Base-by-base conservation (phyloP, 2,797 vertebrate species). In the Gymnoscopelus microlampas region DNA sequence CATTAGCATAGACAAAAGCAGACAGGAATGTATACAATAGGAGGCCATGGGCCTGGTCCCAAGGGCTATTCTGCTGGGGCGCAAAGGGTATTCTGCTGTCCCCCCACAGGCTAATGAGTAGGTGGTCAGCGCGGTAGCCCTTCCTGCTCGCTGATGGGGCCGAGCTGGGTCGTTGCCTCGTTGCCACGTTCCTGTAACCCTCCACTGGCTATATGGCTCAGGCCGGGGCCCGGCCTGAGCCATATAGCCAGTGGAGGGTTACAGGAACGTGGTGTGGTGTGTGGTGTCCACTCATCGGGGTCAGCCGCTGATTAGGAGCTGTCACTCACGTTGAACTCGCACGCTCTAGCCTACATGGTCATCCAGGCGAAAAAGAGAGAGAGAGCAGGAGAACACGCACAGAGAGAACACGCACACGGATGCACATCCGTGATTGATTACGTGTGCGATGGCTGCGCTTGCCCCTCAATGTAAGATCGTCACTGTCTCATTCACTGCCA, bases 11-110 rank as follows among this genome's bases (percentile, higher is more conserved):
- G 87, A 91, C 87, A 90, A 90, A 44, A 91, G 86, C 82, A 68
- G 88, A 87, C 83, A 74, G 85, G 53, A 74, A 90, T 90, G 85
- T 92, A 91, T 91, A 92, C 91, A 92, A 89, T 82, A 83, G 87
- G 85, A 88, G 89, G 87, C 90, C 84, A 80, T 78, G 76, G 87
- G 78, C 79, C 63, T 76, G 73, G 39, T 44, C 39, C 61, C 54
- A 29, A 29, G 15, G 71, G 80, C 85, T 74, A 73, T 82, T 87
- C 76, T 73, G 81, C 24, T 60, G 77, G 79, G 74, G 61, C 35
- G 53, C 77, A 58, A 58, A 62, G 66, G 79, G 80, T 75, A 59
- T 76, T 80, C 81, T 64, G 79, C 82, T 19, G 35, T 39, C 35
- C 39, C 39, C 39, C 35, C 82, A 76, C 61, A 24, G 1, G 72